Conservation (phyloP, 2,888 invertebrate genomes). For the Tetranychus truncatus region DNA sequence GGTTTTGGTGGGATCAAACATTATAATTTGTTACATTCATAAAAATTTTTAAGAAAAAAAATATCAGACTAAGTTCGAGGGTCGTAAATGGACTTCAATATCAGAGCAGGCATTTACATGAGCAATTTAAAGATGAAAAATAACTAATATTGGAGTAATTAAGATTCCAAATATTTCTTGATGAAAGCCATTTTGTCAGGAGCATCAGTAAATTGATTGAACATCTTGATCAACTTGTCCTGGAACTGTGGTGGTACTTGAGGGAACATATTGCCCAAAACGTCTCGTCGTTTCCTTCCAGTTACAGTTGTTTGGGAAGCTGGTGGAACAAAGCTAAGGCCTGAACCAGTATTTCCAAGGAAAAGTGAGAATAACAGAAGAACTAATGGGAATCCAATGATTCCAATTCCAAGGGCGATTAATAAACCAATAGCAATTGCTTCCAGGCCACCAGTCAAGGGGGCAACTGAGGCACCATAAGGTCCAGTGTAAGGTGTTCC, state of each 20-base stretch:
- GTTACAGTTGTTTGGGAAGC: constrained; percentile 5
- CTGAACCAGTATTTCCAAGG: not conserved
- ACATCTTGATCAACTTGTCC: not conserved
- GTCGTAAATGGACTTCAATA: too few relatives aligned
- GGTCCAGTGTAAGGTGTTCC: not conserved
- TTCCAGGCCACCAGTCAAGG: constrained; percentile 7
- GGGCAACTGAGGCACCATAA: constrained; percentile 3
- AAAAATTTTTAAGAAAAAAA: too few relatives aligned
- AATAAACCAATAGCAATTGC: constrained; percentile 8
- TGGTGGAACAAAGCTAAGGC: constrained; percentile 6
- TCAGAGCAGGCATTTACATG: too few relatives aligned
- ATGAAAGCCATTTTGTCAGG: constrained; percentile 9
- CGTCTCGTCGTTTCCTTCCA: constrained; percentile 6
- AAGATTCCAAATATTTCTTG: constrained; percentile 5
- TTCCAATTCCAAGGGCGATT: constrained; percentile 1
- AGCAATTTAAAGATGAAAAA: too few relatives aligned
- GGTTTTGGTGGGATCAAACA: too few relatives aligned
- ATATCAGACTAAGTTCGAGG: too few relatives aligned
- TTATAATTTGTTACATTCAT: too few relatives aligned
- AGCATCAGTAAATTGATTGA: constrained; percentile 1
- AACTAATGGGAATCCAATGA: constrained; percentile 5
- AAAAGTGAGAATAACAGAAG: constrained; percentile 4
- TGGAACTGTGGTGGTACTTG: not conserved
- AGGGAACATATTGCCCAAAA: not conserved
- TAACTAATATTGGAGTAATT: not conserved